Percentiles rank a stretch among this genome's conserved stretches.
These are phyloP conservation scores for Heliconius eleuchia DNA, from an alignment of 1,140 invertebrate species.

Conservation along the genomic window DNA sequence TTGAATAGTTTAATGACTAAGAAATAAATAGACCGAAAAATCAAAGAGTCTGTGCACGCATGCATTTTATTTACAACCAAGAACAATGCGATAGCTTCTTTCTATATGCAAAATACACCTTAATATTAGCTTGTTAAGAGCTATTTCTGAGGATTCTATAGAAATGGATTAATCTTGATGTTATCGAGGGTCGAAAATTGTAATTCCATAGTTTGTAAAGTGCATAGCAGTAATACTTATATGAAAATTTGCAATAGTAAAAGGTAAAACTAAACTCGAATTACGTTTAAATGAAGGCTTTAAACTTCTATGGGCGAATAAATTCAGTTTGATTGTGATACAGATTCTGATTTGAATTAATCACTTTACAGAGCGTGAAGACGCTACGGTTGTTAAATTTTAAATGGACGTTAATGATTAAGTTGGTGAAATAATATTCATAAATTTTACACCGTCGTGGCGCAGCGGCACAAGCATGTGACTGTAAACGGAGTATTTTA, in stretches of 20 bases:
- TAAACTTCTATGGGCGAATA: background rate
- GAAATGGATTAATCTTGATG: constrained; percentile 25
- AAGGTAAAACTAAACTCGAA: constrained; percentile 9
- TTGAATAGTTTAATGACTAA: constrained; percentile 37
- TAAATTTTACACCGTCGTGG: background rate
- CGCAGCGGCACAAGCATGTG: too few species aligned
- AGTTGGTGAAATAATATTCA: background rate
- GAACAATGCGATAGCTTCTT: constrained; percentile 16
- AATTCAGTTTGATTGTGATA: constrained; percentile 4
- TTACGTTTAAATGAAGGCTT: background rate
- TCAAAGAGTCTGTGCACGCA: constrained; percentile 40
- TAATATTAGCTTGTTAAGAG: constrained; percentile 19
- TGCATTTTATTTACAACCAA: constrained; percentile 20
- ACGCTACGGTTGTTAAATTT: constrained; percentile 11
- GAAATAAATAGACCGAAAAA: constrained; percentile 50
- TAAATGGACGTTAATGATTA: background rate
- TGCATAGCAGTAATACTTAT: constrained; percentile 44
- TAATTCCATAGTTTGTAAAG: constrained; percentile 53
- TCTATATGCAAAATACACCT: constrained; percentile 23
- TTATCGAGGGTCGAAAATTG: constrained; percentile 37
- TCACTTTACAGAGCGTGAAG: constrained; percentile 15
- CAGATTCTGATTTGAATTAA: constrained; percentile 4
- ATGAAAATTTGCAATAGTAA: constrained; percentile 52
- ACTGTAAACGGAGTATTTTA: too few species aligned
- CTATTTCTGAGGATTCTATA: constrained; percentile 15